Conservation (phyloP, 1,140 invertebrate genomes). For the Belonocnema kinseyi region DNA sequence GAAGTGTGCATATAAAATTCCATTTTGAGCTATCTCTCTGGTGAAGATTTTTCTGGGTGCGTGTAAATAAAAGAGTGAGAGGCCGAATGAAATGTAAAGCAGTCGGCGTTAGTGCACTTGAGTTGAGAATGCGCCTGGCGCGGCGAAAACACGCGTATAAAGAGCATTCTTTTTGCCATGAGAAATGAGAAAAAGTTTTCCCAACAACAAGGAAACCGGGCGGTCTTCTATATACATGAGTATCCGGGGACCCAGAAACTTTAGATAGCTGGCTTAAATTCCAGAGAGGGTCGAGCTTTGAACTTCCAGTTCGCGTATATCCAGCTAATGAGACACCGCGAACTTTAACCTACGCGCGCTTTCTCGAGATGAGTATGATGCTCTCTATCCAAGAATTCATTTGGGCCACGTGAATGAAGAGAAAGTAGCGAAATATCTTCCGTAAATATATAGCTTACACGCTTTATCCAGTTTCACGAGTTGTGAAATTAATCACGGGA, state of each 20-base stretch:
- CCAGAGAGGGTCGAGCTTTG: neutral
- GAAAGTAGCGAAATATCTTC: constrained; percentile 15
- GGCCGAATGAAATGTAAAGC: constrained; percentile 28
- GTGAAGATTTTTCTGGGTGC: constrained; percentile 10
- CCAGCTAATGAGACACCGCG: neutral
- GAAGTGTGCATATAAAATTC: constrained; percentile 14
- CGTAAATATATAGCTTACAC: neutral
- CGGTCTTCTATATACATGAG: neutral
- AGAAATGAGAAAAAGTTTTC: constrained; percentile 6
- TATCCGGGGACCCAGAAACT: neutral
- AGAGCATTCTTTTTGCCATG: constrained; percentile 3
- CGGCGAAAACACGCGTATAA: constrained; percentile 27
- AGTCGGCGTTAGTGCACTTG: constrained; percentile 9
- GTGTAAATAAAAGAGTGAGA: constrained; percentile 14
- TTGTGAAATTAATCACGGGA: no score
- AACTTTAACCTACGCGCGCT: constrained; percentile 8
- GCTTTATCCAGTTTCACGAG: constrained; percentile 4
- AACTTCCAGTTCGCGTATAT: constrained; percentile 5
- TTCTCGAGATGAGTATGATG: constrained; percentile 3
- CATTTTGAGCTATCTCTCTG: constrained; percentile 12
- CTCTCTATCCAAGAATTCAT: neutral
- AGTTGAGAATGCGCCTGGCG: constrained; percentile 9
- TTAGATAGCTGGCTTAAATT: neutral
- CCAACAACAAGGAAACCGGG: neutral
- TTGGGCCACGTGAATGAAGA: neutral